Evolutionary conservation across 2,888 invertebrate species (phyloP).

Genomic region (Caenorhabditis auriculariae): DNA sequence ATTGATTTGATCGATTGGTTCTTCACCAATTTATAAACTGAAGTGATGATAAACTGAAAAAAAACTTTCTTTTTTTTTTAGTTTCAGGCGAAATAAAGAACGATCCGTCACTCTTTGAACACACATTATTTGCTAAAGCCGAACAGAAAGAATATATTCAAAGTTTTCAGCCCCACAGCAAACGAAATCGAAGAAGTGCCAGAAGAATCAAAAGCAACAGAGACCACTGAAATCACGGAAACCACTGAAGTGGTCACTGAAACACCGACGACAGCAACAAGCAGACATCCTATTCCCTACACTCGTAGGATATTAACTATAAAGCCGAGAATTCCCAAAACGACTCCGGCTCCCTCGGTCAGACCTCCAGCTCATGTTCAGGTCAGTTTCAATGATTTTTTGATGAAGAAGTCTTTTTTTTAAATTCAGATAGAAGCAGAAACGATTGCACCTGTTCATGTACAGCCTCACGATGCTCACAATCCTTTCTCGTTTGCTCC

Average conservation of each 20-base stretch:
- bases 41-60: no score
- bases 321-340: conserved; percentile 9
- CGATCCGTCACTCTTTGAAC: no score
- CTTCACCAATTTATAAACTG: no score
- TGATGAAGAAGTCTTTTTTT: neutral
- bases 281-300: conserved; percentile 3
- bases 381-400: conserved; percentile 1
- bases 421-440: conserved; percentile 17
- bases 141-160: no score
- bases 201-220: neutral
- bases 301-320: conserved; percentile 18
- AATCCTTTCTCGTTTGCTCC: conserved; percentile 21
- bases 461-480: conserved; percentile 1
- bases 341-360: conserved; percentile 13
- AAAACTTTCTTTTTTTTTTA: no score
- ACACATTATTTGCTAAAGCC: no score
- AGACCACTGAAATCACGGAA: neutral
- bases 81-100: no score
- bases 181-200: conserved; percentile 5
- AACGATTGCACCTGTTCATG: neutral
- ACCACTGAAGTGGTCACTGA: neutral
- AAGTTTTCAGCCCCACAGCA: conserved; percentile 27
- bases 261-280: conserved; percentile 2
- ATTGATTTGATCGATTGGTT: no score
- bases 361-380: conserved; percentile 19